These are phyloP conservation scores for Axinella damicornis DNA, from an alignment of 37 sponge, comb jelly and placozoan genomes.

Conservation along the genomic window DNA sequence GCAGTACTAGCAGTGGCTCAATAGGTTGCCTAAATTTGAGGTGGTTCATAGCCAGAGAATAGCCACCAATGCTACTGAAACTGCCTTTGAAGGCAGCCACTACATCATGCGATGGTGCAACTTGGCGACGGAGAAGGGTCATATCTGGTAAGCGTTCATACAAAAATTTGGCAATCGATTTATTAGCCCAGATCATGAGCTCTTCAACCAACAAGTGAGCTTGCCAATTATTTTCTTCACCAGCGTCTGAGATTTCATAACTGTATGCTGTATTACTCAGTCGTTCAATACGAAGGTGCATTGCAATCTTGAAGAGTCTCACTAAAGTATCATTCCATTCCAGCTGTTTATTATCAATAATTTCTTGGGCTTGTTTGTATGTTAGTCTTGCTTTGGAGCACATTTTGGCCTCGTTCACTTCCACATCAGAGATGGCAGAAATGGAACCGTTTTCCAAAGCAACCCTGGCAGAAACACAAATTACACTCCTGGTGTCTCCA, in stretches of 20 bases:
- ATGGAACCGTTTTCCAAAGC: background rate
- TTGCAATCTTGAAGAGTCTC: slow-evolving; percentile 1
- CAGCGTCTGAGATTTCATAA: slow-evolving; percentile 9
- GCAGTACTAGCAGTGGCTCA: background rate
- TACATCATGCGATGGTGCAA: background rate
- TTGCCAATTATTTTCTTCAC: slow-evolving; percentile 7
- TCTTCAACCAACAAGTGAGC: slow-evolving; percentile 31
- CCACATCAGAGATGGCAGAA: background rate
- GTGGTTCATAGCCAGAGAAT: background rate
- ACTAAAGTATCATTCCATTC: background rate
- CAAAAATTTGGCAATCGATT: slow-evolving; percentile 9
- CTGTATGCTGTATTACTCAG: slow-evolving; percentile 1
- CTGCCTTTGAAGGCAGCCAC: background rate
- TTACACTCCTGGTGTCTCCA: background rate
- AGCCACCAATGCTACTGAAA: background rate
- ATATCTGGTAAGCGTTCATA: background rate
- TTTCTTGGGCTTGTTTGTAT: slow-evolving; percentile 46
- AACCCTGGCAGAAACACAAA: background rate
- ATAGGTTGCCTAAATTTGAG: background rate
- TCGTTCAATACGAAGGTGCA: background rate
- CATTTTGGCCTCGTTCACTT: slow-evolving; percentile 6
- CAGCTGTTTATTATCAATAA: slow-evolving; percentile 2
- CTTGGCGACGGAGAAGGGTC: slow-evolving; percentile 31
- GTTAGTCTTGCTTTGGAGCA: slow-evolving; percentile 9
- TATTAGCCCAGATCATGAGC: slow-evolving; percentile 65